These are phyloP conservation scores for Felis catus DNA, from an alignment of 2,113 vertebrate species.

Conservation along the genomic window F.catus_Fca126_mat1.0 CM031419.1:145864001-145864500, in stretches of 20 bases:
- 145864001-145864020: background rate
- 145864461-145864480: constrained; percentile 83
- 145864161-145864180: background rate
- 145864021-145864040: background rate
- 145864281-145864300: background rate
- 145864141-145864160: constrained; percentile 11
- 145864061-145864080: background rate
- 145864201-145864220: constrained; percentile 28
- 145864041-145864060: background rate
- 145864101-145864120: constrained; percentile 5
- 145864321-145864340: constrained; percentile 36
- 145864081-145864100: background rate
- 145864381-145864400: constrained; percentile 78
- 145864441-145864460: constrained; percentile 84
- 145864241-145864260: constrained; percentile 55
- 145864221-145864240: constrained; percentile 45
- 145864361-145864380: constrained; percentile 51
- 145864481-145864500: constrained; percentile 85
- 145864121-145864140: background rate
- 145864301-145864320: background rate
- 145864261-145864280: constrained; percentile 37
- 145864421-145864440: constrained; percentile 84
- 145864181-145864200: constrained; percentile 47
- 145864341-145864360: constrained; percentile 62
- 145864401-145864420: constrained; percentile 85